phyloP scores from a whole-genome alignment of 2,113 vertebrate species.

The Morone chrysops region DNA sequence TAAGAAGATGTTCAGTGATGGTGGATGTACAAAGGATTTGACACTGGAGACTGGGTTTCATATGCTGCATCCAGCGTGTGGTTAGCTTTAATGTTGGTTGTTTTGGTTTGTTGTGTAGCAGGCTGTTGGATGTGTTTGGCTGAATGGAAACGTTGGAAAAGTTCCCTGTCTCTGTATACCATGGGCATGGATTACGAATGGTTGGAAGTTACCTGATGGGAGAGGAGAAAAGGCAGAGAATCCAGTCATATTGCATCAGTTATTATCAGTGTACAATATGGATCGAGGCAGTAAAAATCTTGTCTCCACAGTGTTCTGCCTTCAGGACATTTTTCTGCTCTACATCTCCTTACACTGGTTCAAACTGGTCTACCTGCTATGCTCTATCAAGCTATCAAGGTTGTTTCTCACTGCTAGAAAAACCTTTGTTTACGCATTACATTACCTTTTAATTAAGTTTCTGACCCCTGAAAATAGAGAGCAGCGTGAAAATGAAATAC shows the following conservation, averaged over 20 bases:
- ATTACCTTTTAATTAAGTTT: conserved; percentile 21
- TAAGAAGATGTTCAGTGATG: too few relatives aligned
- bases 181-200: not conserved
- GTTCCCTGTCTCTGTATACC: too few relatives aligned
- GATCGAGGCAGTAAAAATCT: not conserved
- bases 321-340: conserved; percentile 24
- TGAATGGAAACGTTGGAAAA: too few relatives aligned
- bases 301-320: not conserved
- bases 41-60: too few relatives aligned
- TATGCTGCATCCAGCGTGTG: too few relatives aligned
- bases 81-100: too few relatives aligned
- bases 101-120: too few relatives aligned
- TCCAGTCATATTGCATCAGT: conserved; percentile 12
- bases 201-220: not conserved
- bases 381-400: not conserved
- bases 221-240: not conserved
- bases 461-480: not conserved
- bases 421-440: conserved; percentile 22
- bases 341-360: not conserved
- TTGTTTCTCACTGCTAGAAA: conserved; percentile 1
- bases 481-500: not conserved
- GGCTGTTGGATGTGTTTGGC: too few relatives aligned
- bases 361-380: not conserved
- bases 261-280: not conserved
- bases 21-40: too few relatives aligned